Evolutionary conservation across 2,888 invertebrate species (phyloP).

Genomic region (Heliconius ismenius): DNA sequence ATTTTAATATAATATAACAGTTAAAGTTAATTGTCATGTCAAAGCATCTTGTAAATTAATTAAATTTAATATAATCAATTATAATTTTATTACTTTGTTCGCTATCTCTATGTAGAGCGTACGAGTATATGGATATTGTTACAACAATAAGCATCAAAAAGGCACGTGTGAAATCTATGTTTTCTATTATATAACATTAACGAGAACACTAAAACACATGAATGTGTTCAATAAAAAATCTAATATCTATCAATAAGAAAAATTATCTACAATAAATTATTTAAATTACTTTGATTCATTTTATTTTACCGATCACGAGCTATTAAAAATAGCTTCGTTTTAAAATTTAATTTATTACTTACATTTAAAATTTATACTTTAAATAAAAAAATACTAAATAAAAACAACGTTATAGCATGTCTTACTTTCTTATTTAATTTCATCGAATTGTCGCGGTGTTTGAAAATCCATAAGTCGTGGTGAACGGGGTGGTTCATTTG

Average conservation of each 20-base stretch:
- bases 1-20: neutral
- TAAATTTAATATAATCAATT: neutral
- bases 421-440: too few relatives aligned
- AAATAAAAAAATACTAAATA: too few relatives aligned
- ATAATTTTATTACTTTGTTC: neutral
- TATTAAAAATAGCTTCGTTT: neutral
- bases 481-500: too few relatives aligned
- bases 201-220: neutral
- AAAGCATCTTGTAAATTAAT: neutral
- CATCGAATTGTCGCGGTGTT: too few relatives aligned
- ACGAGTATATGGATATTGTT: neutral
- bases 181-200: constrained; percentile 15
- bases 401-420: too few relatives aligned
- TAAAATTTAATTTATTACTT: neutral
- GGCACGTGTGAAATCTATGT: constrained; percentile 11
- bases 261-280: neutral
- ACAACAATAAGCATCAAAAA: neutral
- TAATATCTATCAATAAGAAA: neutral
- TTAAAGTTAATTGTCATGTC: neutral
- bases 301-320: neutral
- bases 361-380: neutral
- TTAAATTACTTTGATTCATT: neutral
- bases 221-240: neutral
- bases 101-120: neutral
- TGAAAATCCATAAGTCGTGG: too few relatives aligned